phyloP scores from a whole-genome alignment of 1,140 invertebrate genomes.

The Drosophila parabipectinata region DNA sequence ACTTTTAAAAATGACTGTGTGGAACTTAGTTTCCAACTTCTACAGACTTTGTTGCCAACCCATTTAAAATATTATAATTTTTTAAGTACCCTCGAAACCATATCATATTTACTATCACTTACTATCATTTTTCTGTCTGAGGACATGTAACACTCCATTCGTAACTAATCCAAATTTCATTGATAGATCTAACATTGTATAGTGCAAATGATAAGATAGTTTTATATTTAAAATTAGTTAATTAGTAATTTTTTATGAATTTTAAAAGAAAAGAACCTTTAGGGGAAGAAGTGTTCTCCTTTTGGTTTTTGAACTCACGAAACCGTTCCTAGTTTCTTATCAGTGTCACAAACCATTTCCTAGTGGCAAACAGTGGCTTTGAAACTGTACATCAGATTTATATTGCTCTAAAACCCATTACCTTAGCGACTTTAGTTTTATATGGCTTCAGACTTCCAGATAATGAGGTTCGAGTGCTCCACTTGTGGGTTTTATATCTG shows the following conservation, averaged over 20 bases:
- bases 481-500: conserved; percentile 11
- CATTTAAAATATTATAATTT: background rate
- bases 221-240: too few species aligned
- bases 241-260: too few species aligned
- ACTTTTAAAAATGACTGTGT: too few species aligned
- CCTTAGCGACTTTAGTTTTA: conserved; percentile 11
- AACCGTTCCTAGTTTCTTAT: background rate
- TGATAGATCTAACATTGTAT: too few species aligned
- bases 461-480: conserved; percentile 34
- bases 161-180: too few species aligned
- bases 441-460: conserved; percentile 34
- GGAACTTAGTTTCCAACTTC: too few species aligned
- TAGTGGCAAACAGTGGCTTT: background rate
- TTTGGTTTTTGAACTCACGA: background rate
- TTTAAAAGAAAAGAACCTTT: too few species aligned
- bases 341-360: background rate
- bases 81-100: background rate
- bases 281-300: background rate
- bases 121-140: too few species aligned
- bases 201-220: too few species aligned
- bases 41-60: background rate
- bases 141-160: too few species aligned
- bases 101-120: too few species aligned
- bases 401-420: background rate
- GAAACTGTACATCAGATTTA: background rate